Conservation (phyloP, 2,888 invertebrate species). For the Mongoloraphidia duomilia region DNA sequence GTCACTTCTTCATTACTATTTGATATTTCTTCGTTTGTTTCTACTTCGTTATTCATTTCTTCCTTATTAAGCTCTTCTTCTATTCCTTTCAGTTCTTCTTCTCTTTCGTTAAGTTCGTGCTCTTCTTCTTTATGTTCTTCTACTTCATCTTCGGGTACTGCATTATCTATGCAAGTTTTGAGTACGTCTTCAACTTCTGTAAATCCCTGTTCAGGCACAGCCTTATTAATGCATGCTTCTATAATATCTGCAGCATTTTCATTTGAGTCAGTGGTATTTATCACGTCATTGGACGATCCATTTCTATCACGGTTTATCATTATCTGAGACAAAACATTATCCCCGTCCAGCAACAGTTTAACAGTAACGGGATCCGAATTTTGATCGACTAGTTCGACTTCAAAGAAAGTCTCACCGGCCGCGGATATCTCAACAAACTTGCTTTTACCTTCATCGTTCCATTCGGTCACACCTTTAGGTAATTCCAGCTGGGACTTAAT, state of each 20-base stretch:
- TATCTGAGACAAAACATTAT: constrained; percentile 22
- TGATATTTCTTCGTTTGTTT: not conserved
- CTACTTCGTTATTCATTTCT: not conserved
- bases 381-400: constrained; percentile 35
- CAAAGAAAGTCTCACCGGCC: constrained; percentile 34
- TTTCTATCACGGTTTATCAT: too few relatives aligned
- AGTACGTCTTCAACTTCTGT: constrained; percentile 35
- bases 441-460: constrained; percentile 22
- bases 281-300: too few relatives aligned
- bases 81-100: too few relatives aligned
- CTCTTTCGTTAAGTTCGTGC: too few relatives aligned
- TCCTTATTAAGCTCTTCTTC: too few relatives aligned
- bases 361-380: constrained; percentile 39
- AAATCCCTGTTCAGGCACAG: too few relatives aligned
- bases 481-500: constrained; percentile 12
- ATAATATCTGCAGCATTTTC: too few relatives aligned
- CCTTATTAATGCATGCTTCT: too few relatives aligned
- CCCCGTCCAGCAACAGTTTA: constrained; percentile 39
- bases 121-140: not conserved
- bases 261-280: too few relatives aligned
- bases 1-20: constrained; percentile 4
- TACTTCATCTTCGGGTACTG: not conserved
- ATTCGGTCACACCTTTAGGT: constrained; percentile 19
- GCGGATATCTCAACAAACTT: constrained; percentile 22
- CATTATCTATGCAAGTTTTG: constrained; percentile 12